Base-by-base conservation (phyloP, 2,797 vertebrate species). In the Acrocephalus scirpaceus region DNA sequence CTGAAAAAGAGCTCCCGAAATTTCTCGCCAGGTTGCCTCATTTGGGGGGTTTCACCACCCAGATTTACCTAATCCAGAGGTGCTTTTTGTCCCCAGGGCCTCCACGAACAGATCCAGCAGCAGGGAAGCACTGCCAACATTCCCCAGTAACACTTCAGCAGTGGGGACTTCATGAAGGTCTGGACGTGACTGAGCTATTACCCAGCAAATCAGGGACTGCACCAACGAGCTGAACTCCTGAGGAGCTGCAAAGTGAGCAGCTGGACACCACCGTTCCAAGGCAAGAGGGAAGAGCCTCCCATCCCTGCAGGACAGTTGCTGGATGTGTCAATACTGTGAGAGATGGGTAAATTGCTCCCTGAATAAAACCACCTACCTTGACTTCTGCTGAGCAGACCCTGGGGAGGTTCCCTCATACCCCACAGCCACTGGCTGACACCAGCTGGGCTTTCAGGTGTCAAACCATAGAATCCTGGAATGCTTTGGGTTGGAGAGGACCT, bases 121-220 rank as follows among this genome's bases (percentile, higher is more conserved):
- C 25, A 29, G 51, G 30, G 16, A 54, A 73, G 30, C 8, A 8
- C 25, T 3, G 0, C 16, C 2, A 0, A 1, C 7, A 2, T 53
- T 67, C 36, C 60, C 36, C 0, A 17, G 72, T 1, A 21, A 45
- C 32, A 3, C 48, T 16, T 11, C 10, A 40, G 48, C 44, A 32
- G 16, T 1, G 5, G 18, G 51, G 0, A 38, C 38, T 38, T 38
- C 38, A 38, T 38, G 38, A 15, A 48, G 40, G 14, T 21, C 38
- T 2, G 1, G 44, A 45, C 1, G 0, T 0, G 10, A 20, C 32
- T 27, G 15, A 87, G 7, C 6, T 12, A 2, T 5, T 7, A 14
- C 30, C 47, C 71, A 44, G 47, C 12, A 56, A 56, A 56, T 10
- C 29, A 17, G 20, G 0, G 0, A 23, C 26, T 38, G 13, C n/a